Conservation (phyloP, 2,888 invertebrate genomes). For the Clistopyga incitator region DNA sequence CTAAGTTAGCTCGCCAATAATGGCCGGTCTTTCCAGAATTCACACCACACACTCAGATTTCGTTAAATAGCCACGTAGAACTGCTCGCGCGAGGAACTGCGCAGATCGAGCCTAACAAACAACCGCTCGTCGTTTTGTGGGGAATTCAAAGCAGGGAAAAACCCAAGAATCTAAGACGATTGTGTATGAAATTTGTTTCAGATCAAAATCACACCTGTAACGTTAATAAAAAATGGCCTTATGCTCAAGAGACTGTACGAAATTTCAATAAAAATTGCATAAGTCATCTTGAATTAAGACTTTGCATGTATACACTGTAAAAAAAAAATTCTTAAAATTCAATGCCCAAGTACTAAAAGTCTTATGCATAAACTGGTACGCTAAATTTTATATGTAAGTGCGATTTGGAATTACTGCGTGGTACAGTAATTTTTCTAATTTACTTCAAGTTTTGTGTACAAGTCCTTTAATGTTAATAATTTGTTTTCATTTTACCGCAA, state of each 20-base stretch:
- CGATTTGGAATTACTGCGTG: too few relatives aligned
- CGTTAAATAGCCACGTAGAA: background rate
- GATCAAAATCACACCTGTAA: too few relatives aligned
- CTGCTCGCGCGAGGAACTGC: background rate
- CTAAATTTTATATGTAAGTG: too few relatives aligned
- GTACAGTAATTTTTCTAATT: too few relatives aligned
- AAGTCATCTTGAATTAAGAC: background rate
- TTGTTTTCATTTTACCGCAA: too few relatives aligned
- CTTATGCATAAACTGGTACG: too few relatives aligned
- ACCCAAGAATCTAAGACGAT: background rate
- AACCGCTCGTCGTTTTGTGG: background rate
- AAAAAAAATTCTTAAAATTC: too few relatives aligned
- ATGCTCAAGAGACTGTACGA: background rate
- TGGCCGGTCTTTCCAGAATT: background rate
- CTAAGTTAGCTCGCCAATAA: background rate
- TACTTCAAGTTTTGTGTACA: too few relatives aligned
- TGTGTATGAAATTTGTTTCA: background rate
- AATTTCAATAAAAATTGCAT: background rate
- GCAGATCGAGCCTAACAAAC: background rate
- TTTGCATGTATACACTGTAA: too few relatives aligned
- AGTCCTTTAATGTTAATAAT: too few relatives aligned
- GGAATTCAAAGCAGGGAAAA: background rate
- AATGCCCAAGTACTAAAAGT: too few relatives aligned
- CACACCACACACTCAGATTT: background rate
- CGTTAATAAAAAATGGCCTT: too few relatives aligned